These are phyloP conservation scores for Seira ritae DNA, from an alignment of 2,888 invertebrate genomes.

Conservation along the genomic window DNA sequence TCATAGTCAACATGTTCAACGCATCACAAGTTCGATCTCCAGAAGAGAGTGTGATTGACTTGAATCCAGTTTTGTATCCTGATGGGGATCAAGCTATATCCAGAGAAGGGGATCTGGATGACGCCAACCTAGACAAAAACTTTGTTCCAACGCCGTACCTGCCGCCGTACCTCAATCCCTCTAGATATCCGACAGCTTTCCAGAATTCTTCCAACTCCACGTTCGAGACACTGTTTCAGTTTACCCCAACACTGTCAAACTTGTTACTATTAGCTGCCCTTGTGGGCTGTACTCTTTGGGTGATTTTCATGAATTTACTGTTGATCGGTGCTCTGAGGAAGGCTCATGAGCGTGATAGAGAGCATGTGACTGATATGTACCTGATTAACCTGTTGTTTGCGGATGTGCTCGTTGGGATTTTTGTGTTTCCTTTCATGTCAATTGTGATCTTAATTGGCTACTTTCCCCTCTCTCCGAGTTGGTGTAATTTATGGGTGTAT, in stretches of 20 bases:
- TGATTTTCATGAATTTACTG: constrained; percentile 65
- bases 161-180: constrained; percentile 51
- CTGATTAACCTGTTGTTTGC: constrained; percentile 65
- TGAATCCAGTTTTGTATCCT: neutral
- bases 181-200: constrained; percentile 44
- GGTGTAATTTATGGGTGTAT: constrained; percentile 70
- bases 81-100: neutral
- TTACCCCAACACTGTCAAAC: constrained; percentile 60
- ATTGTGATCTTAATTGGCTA: constrained; percentile 67
- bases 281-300: constrained; percentile 61
- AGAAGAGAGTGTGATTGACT: neutral
- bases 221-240: constrained; percentile 59
- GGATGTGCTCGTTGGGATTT: constrained; percentile 67
- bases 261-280: constrained; percentile 53
- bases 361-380: constrained; percentile 64
- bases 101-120: neutral
- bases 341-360: constrained; percentile 49
- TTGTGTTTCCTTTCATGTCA: constrained; percentile 72
- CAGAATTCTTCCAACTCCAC: constrained; percentile 53
- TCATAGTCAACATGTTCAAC: neutral
- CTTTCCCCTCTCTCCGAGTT: constrained; percentile 64
- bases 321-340: constrained; percentile 63
- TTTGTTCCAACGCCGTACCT: constrained; percentile 27
- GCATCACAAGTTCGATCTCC: neutral
- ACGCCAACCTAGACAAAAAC: neutral